Evolutionary conservation across 2,888 invertebrate species (phyloP), one percentile per base, ranked within the genome.

Genomic region (Saturnia japonica): DNA sequence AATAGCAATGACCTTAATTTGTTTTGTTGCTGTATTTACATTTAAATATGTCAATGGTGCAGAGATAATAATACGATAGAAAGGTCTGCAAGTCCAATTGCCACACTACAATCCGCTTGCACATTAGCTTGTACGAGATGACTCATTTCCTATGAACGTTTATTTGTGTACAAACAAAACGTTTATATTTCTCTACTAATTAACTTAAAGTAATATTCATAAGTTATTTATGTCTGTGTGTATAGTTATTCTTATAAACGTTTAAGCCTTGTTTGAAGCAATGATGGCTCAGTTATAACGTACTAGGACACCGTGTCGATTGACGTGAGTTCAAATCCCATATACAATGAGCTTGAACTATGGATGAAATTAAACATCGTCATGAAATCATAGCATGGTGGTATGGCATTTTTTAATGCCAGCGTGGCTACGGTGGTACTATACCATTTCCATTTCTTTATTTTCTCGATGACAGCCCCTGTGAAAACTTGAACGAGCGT

Each of bases 121-220:
- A 74, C 77, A 78, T 78, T 77, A 76, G 73, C 69, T 47, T 71
- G 71, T 60, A 71, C 43, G 57, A 54, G 22, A 57, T 83, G 80
- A 81, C 70, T 83, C 78, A 82, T 71, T 47, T 72, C 77, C 75
- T 76, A 73, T 78, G 76, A 51, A 68, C 34, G 34, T 68, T 28
- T 34, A 68, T 51, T 47, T n/a, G 25, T 40, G 6, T n/a, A 67
- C 43, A 67, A 43, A 43, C 42, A 22, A 40, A 43, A 43, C 43
- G 1, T 22, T 54, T n/a, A 54, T 22, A 8, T 22, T 22, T 54
- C 19, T 8, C 1, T 8, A 1, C 54, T 2, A 9, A 22, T 54
- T 51, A 22, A n/a, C 1, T 54, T 54, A 54, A 19, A 22, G n/a
- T 7, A 51, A n/a, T 54, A 1, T 22, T 7, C 14, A n/a, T 22